A percentile compares a stretch with the other conserved stretches of the same genome.
phyloP scores from a whole-genome alignment of 2,113 vertebrate species.

The Accipiter cooperii region DNA sequence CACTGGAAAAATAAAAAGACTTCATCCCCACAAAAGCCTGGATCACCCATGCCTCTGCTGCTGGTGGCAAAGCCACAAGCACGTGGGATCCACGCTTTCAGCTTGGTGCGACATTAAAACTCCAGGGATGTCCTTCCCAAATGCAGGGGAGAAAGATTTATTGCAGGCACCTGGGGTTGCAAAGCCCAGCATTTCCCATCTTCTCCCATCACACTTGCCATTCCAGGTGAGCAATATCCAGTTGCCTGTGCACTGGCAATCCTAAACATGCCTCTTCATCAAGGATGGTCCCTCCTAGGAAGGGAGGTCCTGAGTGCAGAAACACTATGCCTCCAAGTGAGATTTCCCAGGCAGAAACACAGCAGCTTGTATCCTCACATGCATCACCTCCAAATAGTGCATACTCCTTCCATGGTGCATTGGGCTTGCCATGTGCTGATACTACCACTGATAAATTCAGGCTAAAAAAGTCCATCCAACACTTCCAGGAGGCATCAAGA shows the following conservation, averaged over 20 bases:
- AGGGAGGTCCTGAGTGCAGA: not conserved
- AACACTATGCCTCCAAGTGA: too few species aligned
- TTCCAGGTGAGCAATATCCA: not conserved
- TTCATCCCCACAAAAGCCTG: not conserved
- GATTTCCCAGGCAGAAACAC: not conserved
- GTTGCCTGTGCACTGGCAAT: not conserved
- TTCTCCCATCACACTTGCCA: not conserved
- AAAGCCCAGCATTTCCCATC: not conserved
- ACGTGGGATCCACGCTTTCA: not conserved
- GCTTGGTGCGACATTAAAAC: not conserved
- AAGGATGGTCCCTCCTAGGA: not conserved
- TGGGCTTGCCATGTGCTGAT: fast-evolving
- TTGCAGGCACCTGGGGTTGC: not conserved
- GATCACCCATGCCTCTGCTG: not conserved
- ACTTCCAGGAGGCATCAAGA: not conserved
- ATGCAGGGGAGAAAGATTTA: not conserved
- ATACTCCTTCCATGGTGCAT: too few species aligned
- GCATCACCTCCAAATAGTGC: not conserved
- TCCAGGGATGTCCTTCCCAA: not conserved
- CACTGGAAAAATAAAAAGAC: not conserved
- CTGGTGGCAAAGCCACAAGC: not conserved
- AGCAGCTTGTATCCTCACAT: not conserved
- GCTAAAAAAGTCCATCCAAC: not conserved
- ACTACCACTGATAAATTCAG: not conserved
- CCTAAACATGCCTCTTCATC: not conserved